Conservation (phyloP, 2,113 vertebrate species). For the Hepsetus odoe region DNA sequence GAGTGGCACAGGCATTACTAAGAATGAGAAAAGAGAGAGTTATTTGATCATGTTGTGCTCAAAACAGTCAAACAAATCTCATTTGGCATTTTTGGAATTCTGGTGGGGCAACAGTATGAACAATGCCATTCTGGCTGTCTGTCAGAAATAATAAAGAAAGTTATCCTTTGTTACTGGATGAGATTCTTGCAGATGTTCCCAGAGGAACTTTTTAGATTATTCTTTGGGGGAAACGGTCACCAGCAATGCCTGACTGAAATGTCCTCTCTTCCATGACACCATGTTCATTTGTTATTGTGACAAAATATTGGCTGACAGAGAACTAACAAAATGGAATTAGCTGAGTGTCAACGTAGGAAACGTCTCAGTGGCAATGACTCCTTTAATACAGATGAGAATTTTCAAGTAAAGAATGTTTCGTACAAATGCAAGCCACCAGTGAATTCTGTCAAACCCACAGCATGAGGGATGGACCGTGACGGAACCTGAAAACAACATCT, state of each 20-base stretch:
- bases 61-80: constrained; percentile 25
- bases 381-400: background rate
- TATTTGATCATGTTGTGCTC: constrained; percentile 27
- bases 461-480: constrained; percentile 26
- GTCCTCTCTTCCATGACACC: background rate
- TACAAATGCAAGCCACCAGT: constrained; percentile 26
- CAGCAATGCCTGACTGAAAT: constrained; percentile 38
- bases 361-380: background rate
- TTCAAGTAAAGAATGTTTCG: background rate
- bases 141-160: constrained; percentile 41
- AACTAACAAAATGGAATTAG: background rate
- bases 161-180: constrained; percentile 27
- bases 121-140: constrained; percentile 20
- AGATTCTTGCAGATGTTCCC: constrained; percentile 16
- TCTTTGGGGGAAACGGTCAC: constrained; percentile 31
- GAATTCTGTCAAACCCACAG: constrained; percentile 34
- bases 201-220: constrained; percentile 28
- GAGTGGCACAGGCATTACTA: constrained; percentile 27
- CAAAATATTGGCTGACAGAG: background rate
- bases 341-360: background rate
- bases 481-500: constrained; percentile 49
- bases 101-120: constrained; percentile 16
- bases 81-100: constrained; percentile 14
- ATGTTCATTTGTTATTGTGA: background rate
- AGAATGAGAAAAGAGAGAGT: constrained; percentile 14